Percentiles rank a stretch among this genome's conserved stretches.
Evolutionary conservation across 2,888 invertebrate species (phyloP).

Genomic region (Conistra vaccinii): DNA sequence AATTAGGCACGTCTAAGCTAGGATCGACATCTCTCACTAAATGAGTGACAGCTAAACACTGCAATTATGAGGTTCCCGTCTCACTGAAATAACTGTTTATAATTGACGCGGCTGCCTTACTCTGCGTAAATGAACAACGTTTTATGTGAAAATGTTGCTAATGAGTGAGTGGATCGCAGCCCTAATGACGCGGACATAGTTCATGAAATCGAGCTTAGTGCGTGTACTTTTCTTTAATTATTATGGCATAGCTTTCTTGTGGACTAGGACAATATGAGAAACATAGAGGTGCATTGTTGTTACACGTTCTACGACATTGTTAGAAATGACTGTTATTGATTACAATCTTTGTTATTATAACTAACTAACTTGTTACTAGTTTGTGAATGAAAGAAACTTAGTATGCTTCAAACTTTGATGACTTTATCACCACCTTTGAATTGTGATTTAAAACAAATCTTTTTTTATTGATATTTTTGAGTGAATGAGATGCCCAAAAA

Average conservation of each 20-base stretch:
- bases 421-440: not conserved
- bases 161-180: constrained; percentile 83
- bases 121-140: constrained; percentile 82
- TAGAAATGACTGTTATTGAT: constrained; percentile 8
- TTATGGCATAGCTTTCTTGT: constrained; percentile 71
- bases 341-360: constrained; percentile 15
- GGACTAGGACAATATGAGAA: constrained; percentile 42
- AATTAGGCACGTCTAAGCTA: constrained; percentile 75
- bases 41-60: constrained; percentile 85
- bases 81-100: constrained; percentile 87
- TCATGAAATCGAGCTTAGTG: constrained; percentile 78
- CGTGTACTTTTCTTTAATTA: constrained; percentile 71
- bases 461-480: not conserved
- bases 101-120: constrained; percentile 84
- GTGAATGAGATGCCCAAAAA: not conserved
- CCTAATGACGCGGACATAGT: constrained; percentile 85
- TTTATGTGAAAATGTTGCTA: constrained; percentile 88
- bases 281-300: constrained; percentile 18
- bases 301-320: constrained; percentile 16
- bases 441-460: not conserved
- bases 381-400: constrained; percentile 1
- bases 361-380: not conserved
- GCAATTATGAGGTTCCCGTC: constrained; percentile 83
- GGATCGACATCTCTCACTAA: constrained; percentile 83
- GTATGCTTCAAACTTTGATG: not conserved